A percentile compares a stretch with the other conserved stretches of the same genome.
These are phyloP conservation scores for Patella pellucida DNA, from an alignment of 2,888 invertebrate genomes.

Conservation along the genomic window DNA sequence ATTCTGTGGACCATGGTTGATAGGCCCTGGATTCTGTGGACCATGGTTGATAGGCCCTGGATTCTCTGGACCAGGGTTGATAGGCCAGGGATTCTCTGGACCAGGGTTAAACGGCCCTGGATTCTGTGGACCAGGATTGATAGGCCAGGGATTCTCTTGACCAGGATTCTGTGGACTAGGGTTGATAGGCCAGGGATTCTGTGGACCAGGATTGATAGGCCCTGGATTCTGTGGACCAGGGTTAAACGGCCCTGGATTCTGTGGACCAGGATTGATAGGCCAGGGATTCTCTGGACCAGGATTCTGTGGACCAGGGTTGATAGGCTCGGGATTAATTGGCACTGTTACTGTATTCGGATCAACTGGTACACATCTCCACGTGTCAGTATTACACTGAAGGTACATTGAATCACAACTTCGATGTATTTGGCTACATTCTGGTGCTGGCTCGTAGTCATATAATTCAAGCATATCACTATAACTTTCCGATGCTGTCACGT, in stretches of 20 bases:
- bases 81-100: conserved; percentile 7
- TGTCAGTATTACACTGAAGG: conserved; percentile 34
- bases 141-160: neutral
- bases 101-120: conserved; percentile 22
- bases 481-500: conserved; percentile 48
- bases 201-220: conserved; percentile 22
- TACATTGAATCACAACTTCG: conserved; percentile 51
- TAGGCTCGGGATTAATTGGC: conserved; percentile 13
- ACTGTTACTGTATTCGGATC: conserved; percentile 38
- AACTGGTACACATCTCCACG: conserved; percentile 32
- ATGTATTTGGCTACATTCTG: conserved; percentile 37
- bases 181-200: conserved; percentile 7
- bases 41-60: conserved; percentile 17
- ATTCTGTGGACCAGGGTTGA: conserved; percentile 20
- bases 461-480: conserved; percentile 42
- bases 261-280: conserved; percentile 23
- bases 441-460: conserved; percentile 41
- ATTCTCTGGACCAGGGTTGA: no score
- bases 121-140: conserved; percentile 20
- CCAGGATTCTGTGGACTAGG: conserved; percentile 15
- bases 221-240: no score
- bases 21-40: conserved; percentile 3
- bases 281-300: no score
- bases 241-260: no score
- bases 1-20: conserved; percentile 18